phyloP scores from a whole-genome alignment of 2,113 vertebrate species.

The Corythornis madagascariensis region DNA sequence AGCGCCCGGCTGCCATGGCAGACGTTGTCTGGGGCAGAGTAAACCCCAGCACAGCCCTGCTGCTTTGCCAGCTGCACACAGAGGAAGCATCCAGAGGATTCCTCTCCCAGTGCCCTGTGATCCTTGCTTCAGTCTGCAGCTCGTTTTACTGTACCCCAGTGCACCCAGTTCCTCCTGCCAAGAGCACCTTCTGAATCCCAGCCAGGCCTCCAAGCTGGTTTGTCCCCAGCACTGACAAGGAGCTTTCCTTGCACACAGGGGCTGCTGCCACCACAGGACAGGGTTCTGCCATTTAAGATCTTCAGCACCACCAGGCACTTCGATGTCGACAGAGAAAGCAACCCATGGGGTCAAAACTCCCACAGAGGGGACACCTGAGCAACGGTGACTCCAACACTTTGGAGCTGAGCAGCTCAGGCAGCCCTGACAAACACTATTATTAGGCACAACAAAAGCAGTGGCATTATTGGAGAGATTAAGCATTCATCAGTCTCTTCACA shows the following conservation, averaged over 20 bases:
- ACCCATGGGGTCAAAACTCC: neutral
- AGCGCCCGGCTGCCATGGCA: neutral
- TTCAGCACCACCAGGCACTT: neutral
- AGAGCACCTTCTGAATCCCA: rapidly evolving
- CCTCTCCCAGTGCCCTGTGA: neutral
- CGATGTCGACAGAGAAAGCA: neutral
- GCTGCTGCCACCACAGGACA: rapidly evolving
- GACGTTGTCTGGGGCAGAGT: neutral
- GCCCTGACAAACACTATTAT: neutral
- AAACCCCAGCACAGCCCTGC: neutral
- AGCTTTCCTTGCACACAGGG: neutral
- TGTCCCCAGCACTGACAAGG: rapidly evolving
- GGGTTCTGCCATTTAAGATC: too few relatives aligned
- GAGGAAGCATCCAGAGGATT: rapidly evolving
- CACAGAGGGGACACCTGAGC: rapidly evolving
- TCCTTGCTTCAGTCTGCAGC: neutral
- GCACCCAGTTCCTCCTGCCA: neutral
- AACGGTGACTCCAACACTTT: neutral
- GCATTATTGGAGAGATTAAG: conserved; percentile 10
- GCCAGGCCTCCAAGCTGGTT: neutral
- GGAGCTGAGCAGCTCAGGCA: conserved; percentile 15
- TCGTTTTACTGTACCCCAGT: neutral
- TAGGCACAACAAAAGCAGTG: conserved; percentile 13
- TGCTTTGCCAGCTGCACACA: rapidly evolving
- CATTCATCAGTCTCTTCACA: conserved; percentile 10